These are phyloP conservation scores for Tachycineta bicolor DNA, from an alignment of 2,113 vertebrate species.

Conservation along the genomic window DNA sequence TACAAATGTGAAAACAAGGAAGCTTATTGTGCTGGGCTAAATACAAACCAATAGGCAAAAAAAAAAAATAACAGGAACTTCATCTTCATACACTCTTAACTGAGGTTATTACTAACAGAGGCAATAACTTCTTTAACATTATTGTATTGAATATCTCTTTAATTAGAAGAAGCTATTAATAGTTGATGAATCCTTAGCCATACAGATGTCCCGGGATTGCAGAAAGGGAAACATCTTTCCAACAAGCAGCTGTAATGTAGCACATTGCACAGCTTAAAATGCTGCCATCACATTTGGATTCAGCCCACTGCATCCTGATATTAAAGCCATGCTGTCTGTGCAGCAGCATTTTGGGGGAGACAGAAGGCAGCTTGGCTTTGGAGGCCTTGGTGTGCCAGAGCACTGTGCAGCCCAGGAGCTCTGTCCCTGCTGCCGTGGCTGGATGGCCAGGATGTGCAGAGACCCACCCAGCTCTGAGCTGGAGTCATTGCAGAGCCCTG, in stretches of 20 bases:
- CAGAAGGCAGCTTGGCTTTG: not conserved
- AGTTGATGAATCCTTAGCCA: not conserved
- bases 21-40: not conserved
- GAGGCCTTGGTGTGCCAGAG: constrained; percentile 6
- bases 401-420: not conserved
- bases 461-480: constrained; percentile 9
- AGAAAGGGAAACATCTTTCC: constrained; percentile 43
- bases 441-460: not conserved
- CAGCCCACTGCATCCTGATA: not conserved
- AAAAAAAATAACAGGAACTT: not conserved
- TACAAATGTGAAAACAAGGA: not conserved
- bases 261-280: not conserved
- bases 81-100: not conserved
- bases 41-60: not conserved
- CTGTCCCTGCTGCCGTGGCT: not conserved
- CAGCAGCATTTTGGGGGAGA: not conserved
- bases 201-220: not conserved
- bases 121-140: not conserved
- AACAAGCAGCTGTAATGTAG: not conserved
- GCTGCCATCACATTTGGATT: not conserved
- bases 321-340: not conserved
- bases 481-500: not conserved
- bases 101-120: not conserved
- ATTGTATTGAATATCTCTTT: not conserved
- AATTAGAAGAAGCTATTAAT: constrained; percentile 37